Conservation (phyloP, 1,140 invertebrate genomes). For the Orius insidiosus region DNA sequence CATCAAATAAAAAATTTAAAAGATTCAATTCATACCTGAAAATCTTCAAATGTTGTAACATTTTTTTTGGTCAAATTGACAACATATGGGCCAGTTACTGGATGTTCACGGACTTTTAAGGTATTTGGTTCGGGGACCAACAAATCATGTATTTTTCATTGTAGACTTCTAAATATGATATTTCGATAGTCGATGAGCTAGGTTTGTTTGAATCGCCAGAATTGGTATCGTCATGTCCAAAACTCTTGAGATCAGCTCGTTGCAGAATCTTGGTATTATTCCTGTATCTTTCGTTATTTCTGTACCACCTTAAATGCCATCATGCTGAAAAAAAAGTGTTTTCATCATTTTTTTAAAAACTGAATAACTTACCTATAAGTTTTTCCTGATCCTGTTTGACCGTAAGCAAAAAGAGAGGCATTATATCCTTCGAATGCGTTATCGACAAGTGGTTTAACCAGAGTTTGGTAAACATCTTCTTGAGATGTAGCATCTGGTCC, state of each 20-base stretch:
- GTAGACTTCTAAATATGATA: constrained; percentile 75
- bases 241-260: constrained; percentile 54
- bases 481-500: constrained; percentile 32
- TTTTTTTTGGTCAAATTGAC: constrained; percentile 47
- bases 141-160: constrained; percentile 72
- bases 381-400: constrained; percentile 73
- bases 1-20: background rate
- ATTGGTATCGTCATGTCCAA: constrained; percentile 19
- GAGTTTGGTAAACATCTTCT: constrained; percentile 48
- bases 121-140: constrained; percentile 32
- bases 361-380: constrained; percentile 37
- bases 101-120: constrained; percentile 56
- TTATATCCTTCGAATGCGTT: constrained; percentile 85
- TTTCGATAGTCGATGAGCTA: constrained; percentile 38
- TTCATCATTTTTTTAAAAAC: background rate
- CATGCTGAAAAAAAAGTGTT: constrained; percentile 37
- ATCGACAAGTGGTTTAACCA: constrained; percentile 62
- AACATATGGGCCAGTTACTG: constrained; percentile 51
- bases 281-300: constrained; percentile 32
- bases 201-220: constrained; percentile 24
- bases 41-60: constrained; percentile 42
- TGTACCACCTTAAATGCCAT: constrained; percentile 36
- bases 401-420: constrained; percentile 90
- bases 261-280: constrained; percentile 72
- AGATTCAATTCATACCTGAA: constrained; percentile 28